Evolutionary conservation across 2,888 invertebrate species (phyloP).

Genomic region (Dysmachus trigonus): DNA sequence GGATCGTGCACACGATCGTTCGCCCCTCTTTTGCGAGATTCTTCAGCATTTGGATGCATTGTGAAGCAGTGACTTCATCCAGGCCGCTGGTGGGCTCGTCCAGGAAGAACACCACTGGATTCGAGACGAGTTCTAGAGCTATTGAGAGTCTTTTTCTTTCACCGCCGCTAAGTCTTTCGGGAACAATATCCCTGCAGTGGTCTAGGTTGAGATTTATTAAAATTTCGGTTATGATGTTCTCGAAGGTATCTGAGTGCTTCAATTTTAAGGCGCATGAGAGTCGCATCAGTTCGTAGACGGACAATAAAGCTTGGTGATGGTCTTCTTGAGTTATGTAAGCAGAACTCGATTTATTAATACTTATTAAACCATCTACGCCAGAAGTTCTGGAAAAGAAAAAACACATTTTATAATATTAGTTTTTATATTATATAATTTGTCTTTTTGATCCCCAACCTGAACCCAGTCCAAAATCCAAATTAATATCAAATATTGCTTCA

Average conservation of each 20-base stretch:
- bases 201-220: slow-evolving; percentile 60
- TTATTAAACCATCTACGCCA: slow-evolving; percentile 74
- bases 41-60: slow-evolving; percentile 69
- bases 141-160: slow-evolving; percentile 83
- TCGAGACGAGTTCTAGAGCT: slow-evolving; percentile 83
- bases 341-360: slow-evolving; percentile 77
- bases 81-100: slow-evolving; percentile 83
- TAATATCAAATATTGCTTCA: too few relatives aligned
- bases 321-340: slow-evolving; percentile 87
- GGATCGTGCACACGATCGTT: slow-evolving; percentile 76
- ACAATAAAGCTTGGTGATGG: slow-evolving; percentile 75
- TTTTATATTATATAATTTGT: neutral
- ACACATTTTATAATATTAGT: too few relatives aligned
- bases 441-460: too few relatives aligned
- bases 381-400: slow-evolving; percentile 65
- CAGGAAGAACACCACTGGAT: slow-evolving; percentile 84
- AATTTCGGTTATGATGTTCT: slow-evolving; percentile 59
- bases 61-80: slow-evolving; percentile 72
- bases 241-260: slow-evolving; percentile 55
- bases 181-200: slow-evolving; percentile 60
- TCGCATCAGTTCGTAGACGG: slow-evolving; percentile 80
- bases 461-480: too few relatives aligned
- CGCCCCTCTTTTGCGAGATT: slow-evolving; percentile 71
- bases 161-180: slow-evolving; percentile 76
- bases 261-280: slow-evolving; percentile 80